Conservation (phyloP, 1,140 invertebrate species). For the Zaprionus tsacasi region DNA sequence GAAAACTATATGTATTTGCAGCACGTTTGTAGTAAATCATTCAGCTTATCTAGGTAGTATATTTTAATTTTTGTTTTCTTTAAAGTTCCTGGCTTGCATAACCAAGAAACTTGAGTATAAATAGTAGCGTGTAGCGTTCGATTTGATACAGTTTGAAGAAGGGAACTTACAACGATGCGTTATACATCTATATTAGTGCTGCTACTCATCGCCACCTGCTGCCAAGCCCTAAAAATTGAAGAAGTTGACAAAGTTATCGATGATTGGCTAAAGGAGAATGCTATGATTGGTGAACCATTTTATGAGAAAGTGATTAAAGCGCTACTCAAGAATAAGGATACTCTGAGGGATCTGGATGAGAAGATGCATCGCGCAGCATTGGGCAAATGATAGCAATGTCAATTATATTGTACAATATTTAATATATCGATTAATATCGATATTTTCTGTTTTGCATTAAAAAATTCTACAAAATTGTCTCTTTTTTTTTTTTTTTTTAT, state of each 20-base stretch:
- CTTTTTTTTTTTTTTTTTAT: too few species aligned
- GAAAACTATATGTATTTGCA: too few species aligned
- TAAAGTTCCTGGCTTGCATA: neutral
- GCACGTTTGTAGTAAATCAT: conserved; percentile 27
- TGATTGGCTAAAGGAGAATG: neutral
- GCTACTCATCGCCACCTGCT: neutral
- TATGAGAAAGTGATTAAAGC: conserved; percentile 6
- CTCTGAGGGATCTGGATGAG: conserved; percentile 21
- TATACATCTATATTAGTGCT: neutral
- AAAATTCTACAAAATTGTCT: too few species aligned
- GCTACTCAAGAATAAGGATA: neutral
- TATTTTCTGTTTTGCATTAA: too few species aligned
- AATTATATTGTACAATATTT: too few species aligned
- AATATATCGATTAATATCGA: too few species aligned
- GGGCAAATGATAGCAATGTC: neutral
- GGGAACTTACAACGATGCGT: conserved; percentile 4
- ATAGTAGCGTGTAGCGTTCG: neutral
- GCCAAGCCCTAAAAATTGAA: neutral
- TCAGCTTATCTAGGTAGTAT: conserved; percentile 15
- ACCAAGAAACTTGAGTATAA: conserved; percentile 7
- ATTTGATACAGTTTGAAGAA: neutral
- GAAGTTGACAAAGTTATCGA: neutral
- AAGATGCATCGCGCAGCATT: conserved; percentile 18
- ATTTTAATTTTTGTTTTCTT: neutral
- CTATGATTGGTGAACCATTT: neutral